These are phyloP conservation scores for Plumapathes pennacea DNA, from an alignment of 92 coral and sea anemone species.

Conservation along the genomic window DNA sequence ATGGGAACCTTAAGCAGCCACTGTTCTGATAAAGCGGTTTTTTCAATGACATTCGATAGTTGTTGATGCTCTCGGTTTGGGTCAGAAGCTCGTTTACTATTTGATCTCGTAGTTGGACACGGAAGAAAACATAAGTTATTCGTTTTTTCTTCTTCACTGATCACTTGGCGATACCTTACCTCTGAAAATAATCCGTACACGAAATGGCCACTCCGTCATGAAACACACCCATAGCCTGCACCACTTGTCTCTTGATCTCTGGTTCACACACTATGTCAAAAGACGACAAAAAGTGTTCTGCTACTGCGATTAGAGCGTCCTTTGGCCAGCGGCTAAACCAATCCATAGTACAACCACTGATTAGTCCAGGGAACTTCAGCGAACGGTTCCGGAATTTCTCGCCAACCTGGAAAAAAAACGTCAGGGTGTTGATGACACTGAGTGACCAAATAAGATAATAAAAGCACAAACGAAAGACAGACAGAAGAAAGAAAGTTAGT, in stretches of 20 bases:
- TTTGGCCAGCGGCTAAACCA: constrained; percentile 99
- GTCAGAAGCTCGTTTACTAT: too few relatives aligned
- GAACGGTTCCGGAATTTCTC: constrained; percentile 98
- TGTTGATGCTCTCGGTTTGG: too few relatives aligned
- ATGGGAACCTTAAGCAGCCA: too few relatives aligned
- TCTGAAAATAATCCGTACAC: constrained; percentile 87
- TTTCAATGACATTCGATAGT: too few relatives aligned
- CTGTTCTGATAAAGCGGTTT: too few relatives aligned
- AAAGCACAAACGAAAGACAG: not conserved
- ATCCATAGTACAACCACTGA: constrained; percentile 99
- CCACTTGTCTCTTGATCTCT: constrained; percentile 73
- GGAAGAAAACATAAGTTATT: too few relatives aligned
- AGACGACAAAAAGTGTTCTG: constrained; percentile 83
- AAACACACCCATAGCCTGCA: constrained; percentile 94
- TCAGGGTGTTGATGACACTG: not conserved
- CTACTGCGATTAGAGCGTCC: constrained; percentile 96
- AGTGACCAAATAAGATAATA: not conserved
- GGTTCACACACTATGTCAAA: constrained; percentile 81
- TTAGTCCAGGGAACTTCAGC: constrained; percentile 92
- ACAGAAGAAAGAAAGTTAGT: not conserved
- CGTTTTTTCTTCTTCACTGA: too few relatives aligned
- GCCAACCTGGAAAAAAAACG: constrained; percentile 63
- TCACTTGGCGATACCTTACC: too few relatives aligned
- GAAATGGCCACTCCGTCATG: constrained; percentile 94
- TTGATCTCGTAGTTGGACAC: too few relatives aligned